These are phyloP conservation scores for Punctoribates punctum DNA, from an alignment of 2,888 invertebrate genomes.

Conservation along the genomic window DNA sequence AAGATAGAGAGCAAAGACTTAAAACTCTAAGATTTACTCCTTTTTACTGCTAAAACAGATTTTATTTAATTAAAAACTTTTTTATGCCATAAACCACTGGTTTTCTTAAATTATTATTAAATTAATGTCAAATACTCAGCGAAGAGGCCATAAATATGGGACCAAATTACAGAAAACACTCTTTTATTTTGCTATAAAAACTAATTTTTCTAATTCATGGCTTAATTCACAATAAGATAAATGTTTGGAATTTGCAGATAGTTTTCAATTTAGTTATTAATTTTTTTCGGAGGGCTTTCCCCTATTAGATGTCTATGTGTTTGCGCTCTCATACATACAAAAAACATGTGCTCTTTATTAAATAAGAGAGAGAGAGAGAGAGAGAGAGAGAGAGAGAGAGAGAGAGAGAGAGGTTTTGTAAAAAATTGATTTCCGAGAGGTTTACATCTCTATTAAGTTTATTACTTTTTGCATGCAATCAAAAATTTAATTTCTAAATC, in stretches of 20 bases:
- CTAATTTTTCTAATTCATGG: background rate
- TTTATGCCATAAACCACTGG: too few relatives aligned
- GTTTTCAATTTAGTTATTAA: background rate
- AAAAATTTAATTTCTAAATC: background rate
- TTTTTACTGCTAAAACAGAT: background rate
- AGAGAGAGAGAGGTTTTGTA: too few relatives aligned
- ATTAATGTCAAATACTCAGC: background rate
- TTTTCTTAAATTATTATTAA: background rate
- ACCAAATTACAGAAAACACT: background rate
- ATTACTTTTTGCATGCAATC: constrained; percentile 29
- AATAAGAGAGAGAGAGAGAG: background rate
- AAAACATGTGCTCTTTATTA: constrained; percentile 25
- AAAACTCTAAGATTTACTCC: background rate
- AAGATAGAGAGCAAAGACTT: background rate
- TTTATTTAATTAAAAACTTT: background rate
- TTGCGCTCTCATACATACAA: background rate
- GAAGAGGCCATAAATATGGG: background rate
- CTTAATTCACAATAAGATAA: background rate
- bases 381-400: constrained; percentile 13
- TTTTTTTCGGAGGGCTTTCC: background rate
- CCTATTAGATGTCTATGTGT: background rate
- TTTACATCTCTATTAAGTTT: constrained; percentile 30
- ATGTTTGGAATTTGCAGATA: background rate
- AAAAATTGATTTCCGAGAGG: background rate
- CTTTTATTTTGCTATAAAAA: background rate